Conservation (phyloP, 2,888 invertebrate genomes). For the Heliconius erato region DNA sequence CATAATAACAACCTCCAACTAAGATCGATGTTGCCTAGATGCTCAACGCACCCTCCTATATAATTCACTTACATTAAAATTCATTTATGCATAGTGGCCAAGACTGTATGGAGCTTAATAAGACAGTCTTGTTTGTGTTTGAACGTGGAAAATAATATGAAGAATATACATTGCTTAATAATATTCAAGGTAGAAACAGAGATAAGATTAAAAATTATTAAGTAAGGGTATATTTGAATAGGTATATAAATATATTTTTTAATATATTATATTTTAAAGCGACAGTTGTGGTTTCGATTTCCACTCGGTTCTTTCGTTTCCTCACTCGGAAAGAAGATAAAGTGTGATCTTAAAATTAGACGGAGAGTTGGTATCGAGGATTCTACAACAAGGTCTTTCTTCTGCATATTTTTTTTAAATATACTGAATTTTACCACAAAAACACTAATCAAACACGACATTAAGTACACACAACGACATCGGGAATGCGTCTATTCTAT, state of each 20-base stretch:
- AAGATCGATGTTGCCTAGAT: slow-evolving; percentile 62
- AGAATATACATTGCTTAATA: slow-evolving; percentile 1
- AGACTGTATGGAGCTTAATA: slow-evolving; percentile 57
- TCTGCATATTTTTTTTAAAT: neutral
- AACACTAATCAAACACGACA: slow-evolving; percentile 45
- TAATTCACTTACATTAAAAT: slow-evolving; percentile 71
- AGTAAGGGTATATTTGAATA: neutral
- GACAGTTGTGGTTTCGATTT: no score
- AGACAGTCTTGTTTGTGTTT: slow-evolving; percentile 57
- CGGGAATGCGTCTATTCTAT: slow-evolving; percentile 76
- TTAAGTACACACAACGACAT: slow-evolving; percentile 54
- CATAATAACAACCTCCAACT: slow-evolving; percentile 55
- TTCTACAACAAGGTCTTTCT: no score
- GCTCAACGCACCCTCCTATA: slow-evolving; percentile 67
- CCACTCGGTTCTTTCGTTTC: no score
- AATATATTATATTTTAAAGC: no score
- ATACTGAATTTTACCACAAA: neutral
- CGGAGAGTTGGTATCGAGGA: no score
- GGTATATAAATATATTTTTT: no score
- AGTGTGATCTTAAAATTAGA: no score
- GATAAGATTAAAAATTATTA: neutral
- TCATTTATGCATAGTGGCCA: slow-evolving; percentile 70
- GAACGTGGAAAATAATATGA: slow-evolving; percentile 57
- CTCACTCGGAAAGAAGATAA: no score
- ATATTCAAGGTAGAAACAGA: neutral